Evolutionary conservation across 2,888 invertebrate genomes (phyloP).

Genomic region (Leistus spinibarbis): DNA sequence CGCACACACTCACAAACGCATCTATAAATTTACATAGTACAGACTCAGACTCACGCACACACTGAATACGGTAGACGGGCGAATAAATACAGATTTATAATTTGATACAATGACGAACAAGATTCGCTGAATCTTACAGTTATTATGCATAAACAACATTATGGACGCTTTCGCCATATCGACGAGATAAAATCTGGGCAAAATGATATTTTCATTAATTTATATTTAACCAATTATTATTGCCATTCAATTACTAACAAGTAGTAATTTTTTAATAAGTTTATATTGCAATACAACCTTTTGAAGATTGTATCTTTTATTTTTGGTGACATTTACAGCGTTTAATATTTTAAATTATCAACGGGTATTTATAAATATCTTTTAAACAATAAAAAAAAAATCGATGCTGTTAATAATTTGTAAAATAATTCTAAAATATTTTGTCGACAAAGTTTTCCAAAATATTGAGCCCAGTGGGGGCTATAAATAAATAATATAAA

Average conservation of each 20-base stretch:
- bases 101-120: slow-evolving; percentile 8
- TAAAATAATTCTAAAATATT: no score
- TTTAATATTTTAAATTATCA: neutral
- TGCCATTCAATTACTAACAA: neutral
- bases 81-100: neutral
- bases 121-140: slow-evolving; percentile 7
- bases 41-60: slow-evolving; percentile 12
- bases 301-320: neutral
- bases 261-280: neutral
- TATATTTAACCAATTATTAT: neutral
- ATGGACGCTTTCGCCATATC: neutral
- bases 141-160: slow-evolving; percentile 1
- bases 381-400: no score
- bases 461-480: no score
- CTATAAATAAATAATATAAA: no score
- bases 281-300: neutral
- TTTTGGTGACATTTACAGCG: neutral
- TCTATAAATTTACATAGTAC: neutral
- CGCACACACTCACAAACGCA: neutral
- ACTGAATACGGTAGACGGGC: neutral
- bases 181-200: neutral
- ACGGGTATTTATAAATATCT: neutral
- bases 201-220: slow-evolving; percentile 12
- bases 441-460: no score
- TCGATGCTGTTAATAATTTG: no score